Base-by-base conservation (phyloP, 2,797 vertebrate genomes). In the Scolopax bukidnonensis region DNA sequence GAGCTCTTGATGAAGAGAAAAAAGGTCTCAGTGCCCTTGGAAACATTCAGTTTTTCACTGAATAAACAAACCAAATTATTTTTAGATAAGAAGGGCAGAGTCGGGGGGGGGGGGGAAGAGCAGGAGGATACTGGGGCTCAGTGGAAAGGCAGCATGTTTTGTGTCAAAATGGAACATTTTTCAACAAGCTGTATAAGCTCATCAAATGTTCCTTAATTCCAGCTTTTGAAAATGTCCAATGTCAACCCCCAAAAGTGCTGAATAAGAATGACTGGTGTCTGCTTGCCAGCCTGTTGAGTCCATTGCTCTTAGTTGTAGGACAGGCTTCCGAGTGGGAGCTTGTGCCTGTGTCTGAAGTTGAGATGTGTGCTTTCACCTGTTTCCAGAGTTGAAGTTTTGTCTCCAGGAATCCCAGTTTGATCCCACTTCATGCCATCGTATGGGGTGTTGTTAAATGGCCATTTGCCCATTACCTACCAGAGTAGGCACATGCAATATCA, bases 11-110 rank as follows among this genome's bases (percentile, higher is more conserved):
- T 88, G 85, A 92, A 92, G 81, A 74, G 78, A 80, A 84, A 76
- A 76, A 50, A 94, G 64, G 71, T 80, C 57, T 90, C 56, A 4
- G 64, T 79, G 60, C 71, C 87, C 67, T 87, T 94, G 74, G 75
- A 96, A 93, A 89, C 68, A 54, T 87, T 85, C 75, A 89, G n/a
- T 93, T 92, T 94, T 95, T 92, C 48, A 70, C 84, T 90, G 57
- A 94, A 63, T 79, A 96, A 96, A 87, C 75, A 96, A 96, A 90
- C 33, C 33, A 86, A 82, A 84, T 74, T 95, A 84, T 96, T 96
- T 96, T 93, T 89, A 96, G 90, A 87, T 78, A 82, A 80, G 78
- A 95, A 45, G 1, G 38, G 54, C 59, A 90, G 67, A 85, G 54
- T 56, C 64, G 76, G 41, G 51, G 67, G 38, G 40, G 95, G 53